phyloP scores from a whole-genome alignment of 2,113 vertebrate genomes.

The Corvus moneduloides region DNA sequence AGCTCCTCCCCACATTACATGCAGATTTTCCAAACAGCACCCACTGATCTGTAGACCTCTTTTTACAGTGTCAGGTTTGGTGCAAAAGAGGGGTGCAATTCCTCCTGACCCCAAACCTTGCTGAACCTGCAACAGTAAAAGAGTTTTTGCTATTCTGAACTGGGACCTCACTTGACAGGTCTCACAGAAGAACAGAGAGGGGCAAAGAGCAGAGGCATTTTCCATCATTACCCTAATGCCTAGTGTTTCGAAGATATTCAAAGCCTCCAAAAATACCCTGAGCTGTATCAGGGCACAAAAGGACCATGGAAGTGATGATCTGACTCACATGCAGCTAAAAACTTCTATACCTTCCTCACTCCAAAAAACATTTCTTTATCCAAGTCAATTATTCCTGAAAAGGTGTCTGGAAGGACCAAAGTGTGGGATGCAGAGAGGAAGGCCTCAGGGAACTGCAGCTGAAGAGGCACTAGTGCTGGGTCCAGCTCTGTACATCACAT shows the following conservation, averaged over 20 bases:
- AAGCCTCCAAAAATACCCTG: background rate
- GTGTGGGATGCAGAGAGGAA: background rate
- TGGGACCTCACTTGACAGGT: background rate
- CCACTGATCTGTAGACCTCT: background rate
- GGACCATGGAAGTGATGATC: background rate
- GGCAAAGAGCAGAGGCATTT: background rate
- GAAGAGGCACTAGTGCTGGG: background rate
- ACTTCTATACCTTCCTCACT: background rate
- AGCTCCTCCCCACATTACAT: background rate
- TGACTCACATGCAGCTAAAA: background rate
- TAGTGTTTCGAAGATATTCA: background rate
- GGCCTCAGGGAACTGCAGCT: background rate
- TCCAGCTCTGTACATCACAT: accelerated
- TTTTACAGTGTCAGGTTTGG: background rate
- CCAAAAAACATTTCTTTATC: background rate
- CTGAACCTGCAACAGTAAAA: background rate
- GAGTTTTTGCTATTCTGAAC: background rate
- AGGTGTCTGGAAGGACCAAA: background rate
- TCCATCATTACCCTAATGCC: background rate
- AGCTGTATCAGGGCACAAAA: background rate
- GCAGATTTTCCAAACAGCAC: background rate
- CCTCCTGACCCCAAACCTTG: background rate
- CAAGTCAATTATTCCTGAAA: background rate
- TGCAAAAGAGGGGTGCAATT: background rate
- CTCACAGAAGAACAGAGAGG: background rate